Evolutionary conservation across 2,888 invertebrate genomes (phyloP).

Genomic region (Boloria selene): DNA sequence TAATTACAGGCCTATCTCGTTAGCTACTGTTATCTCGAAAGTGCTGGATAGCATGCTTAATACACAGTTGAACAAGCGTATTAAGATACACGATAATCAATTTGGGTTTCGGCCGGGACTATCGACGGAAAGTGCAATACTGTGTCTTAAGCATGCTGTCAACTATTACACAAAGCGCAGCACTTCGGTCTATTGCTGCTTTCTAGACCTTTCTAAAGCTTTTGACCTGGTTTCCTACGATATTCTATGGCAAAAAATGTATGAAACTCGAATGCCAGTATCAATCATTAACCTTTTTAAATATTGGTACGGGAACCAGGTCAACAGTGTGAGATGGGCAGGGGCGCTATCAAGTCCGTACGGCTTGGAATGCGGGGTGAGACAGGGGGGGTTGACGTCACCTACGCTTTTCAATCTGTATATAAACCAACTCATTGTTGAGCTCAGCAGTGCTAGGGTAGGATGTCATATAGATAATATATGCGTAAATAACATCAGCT

Average conservation of each 20-base stretch:
- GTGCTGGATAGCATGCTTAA: too few species aligned
- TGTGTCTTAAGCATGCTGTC: slow-evolving; percentile 33
- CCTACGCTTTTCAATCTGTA: slow-evolving; percentile 37
- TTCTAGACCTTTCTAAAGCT: slow-evolving; percentile 36
- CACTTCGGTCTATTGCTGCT: slow-evolving; percentile 31
- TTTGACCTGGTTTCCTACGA: slow-evolving; percentile 37
- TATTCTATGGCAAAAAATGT: slow-evolving; percentile 34
- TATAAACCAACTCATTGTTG: slow-evolving; percentile 29
- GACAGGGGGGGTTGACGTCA: slow-evolving; percentile 33
- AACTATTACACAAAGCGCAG: slow-evolving; percentile 32
- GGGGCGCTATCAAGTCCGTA: slow-evolving; percentile 22
- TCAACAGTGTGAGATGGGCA: slow-evolving; percentile 39
- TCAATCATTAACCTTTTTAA: slow-evolving; percentile 27
- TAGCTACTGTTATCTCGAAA: too few species aligned
- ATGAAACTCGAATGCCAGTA: slow-evolving; percentile 15
- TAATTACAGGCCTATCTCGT: too few species aligned
- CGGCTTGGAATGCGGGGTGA: slow-evolving; percentile 35
- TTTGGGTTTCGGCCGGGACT: slow-evolving; percentile 27
- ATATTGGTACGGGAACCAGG: slow-evolving; percentile 40
- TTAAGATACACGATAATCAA: slow-evolving; percentile 2
- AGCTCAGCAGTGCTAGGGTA: slow-evolving; percentile 27
- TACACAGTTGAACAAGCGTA: too few species aligned
- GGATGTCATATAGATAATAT: slow-evolving; percentile 28
- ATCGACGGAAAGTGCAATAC: slow-evolving; percentile 34
- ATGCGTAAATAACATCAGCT: slow-evolving; percentile 10